Percentiles rank a stretch among this genome's conserved stretches.
phyloP scores from a whole-genome alignment of 2,113 vertebrate species.

The Climacteris rufus region DNA sequence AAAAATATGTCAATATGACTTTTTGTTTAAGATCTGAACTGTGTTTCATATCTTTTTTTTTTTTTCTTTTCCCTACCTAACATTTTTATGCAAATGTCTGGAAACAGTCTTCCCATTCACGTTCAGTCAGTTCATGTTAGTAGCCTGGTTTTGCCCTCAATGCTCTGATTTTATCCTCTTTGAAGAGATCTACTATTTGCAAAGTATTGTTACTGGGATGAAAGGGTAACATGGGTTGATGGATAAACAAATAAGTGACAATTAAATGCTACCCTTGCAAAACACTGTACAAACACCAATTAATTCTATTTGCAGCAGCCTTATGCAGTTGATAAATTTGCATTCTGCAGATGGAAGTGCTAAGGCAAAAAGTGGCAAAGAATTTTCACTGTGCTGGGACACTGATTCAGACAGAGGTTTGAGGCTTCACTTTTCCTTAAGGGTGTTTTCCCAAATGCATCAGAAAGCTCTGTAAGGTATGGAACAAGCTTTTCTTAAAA shows the following conservation, averaged over 20 bases:
- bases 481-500: background rate
- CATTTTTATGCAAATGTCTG: background rate
- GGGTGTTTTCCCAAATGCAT: background rate
- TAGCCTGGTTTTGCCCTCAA: background rate
- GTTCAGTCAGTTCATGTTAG: fast-evolving
- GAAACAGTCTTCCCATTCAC: background rate
- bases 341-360: background rate
- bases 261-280: background rate
- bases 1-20: background rate
- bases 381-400: background rate
- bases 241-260: slow-evolving; percentile 28
- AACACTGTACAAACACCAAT: slow-evolving; percentile 26
- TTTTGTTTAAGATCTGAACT: background rate
- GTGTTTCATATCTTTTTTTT: background rate
- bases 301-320: background rate
- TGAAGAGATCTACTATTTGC: background rate
- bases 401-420: background rate
- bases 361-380: background rate
- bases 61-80: background rate
- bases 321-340: background rate
- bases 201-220: background rate
- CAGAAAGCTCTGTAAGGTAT: background rate
- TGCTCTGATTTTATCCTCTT: background rate
- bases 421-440: background rate
- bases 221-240: background rate